phyloP scores from a whole-genome alignment of 2,797 vertebrate species.

The Gymnothorax javanicus region DNA sequence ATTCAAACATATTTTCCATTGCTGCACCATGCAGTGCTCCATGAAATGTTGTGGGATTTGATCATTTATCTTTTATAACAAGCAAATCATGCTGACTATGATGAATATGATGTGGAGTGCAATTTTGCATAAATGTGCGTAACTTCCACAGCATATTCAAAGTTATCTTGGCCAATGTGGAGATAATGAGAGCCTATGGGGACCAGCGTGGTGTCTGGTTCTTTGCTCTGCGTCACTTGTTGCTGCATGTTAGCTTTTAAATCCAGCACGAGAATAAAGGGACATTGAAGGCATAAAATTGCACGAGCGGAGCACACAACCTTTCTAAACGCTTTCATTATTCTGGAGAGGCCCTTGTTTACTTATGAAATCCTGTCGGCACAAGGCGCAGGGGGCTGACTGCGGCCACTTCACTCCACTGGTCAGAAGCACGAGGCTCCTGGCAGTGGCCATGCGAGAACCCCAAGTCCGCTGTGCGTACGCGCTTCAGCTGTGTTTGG shows the following conservation, averaged over 20 bases:
- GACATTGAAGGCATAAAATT: conserved; percentile 3
- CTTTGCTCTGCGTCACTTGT: neutral
- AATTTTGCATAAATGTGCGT: neutral
- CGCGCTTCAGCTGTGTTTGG: conserved; percentile 71
- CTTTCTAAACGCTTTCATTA: conserved; percentile 68
- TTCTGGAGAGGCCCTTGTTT: conserved; percentile 68
- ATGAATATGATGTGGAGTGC: neutral
- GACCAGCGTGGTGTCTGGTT: neutral
- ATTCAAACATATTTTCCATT: neutral
- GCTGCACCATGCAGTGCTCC: neutral
- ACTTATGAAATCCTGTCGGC: conserved; percentile 73
- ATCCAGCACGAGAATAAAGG: neutral
- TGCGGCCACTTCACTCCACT: conserved; percentile 55
- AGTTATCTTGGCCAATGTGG: neutral
- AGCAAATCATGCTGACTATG: neutral
- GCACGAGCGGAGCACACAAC: neutral
- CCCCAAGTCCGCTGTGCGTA: conserved; percentile 60
- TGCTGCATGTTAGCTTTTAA: neutral
- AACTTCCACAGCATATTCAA: neutral
- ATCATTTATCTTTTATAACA: neutral
- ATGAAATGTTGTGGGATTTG: neutral
- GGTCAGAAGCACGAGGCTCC: conserved; percentile 57
- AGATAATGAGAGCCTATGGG: neutral
- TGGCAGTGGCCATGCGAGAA: conserved; percentile 61
- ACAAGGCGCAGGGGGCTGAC: conserved; percentile 67